Evolutionary conservation across 1,140 invertebrate species (phyloP), one percentile per base, ranked within the genome.

Genomic region (Euschistus heros): DNA sequence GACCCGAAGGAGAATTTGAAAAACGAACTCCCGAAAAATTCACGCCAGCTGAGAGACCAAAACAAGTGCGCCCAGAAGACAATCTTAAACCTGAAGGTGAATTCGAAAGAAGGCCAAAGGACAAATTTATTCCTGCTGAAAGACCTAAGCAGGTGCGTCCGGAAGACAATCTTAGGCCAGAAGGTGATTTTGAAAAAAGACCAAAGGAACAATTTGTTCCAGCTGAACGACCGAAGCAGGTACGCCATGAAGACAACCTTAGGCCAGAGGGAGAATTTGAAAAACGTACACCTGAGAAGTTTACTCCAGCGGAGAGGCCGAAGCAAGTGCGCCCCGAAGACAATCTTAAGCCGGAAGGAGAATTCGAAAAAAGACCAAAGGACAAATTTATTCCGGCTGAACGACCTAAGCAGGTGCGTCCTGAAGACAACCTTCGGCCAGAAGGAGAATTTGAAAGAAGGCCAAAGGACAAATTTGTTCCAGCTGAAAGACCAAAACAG

Each of bases 81-180:
- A 82, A 85, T 70, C 67, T 85, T 0, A 76, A 74, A 24, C 80
- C 83, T 59, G 85, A 86, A 74, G 84, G 84, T n/a, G 76, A 82
- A 22, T 70, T 70, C 66, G 67, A 68, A 66, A 65, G 50, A 30
- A 66, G 65, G 24, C 18, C 73, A 76, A 77, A 63, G 76, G 72
- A 64, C 77, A 74, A 5, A 17, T 81, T 73, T 27, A 70, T 70
- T 8, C 70, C 67, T 26, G 65, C 62, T 0, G 73, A 74, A 54
- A 63, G 70, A 62, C 68, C 65, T 24, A 72, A 71, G 59, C 69
- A 70, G 63, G 65, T 73, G 0, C 70, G 67, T 67, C 73, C 78
- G 42, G 75, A 77, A 67, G 83, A 85, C 74, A 86, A 86, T 72
- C 71, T 86, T 0, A 79, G 75, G 70, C 75, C 80, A 0, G 86